Evolutionary conservation across 2,797 vertebrate species (phyloP).

Genomic region (Corythornis leucogaster): DNA sequence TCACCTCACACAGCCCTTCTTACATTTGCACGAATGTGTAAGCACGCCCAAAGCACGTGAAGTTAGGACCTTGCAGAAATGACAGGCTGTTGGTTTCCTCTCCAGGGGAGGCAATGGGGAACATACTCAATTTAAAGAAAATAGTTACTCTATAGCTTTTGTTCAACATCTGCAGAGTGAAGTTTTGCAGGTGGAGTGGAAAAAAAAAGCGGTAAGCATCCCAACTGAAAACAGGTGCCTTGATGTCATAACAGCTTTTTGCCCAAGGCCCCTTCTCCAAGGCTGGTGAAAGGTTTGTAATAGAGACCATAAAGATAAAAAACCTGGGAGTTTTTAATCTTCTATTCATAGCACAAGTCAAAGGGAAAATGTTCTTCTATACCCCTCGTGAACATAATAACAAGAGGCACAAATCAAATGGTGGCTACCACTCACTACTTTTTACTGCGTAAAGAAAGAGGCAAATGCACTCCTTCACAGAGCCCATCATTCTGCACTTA

Average conservation of each 20-base stretch:
- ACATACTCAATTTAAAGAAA: not conserved
- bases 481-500: not conserved
- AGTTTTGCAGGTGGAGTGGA: not conserved
- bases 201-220: not conserved
- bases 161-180: not conserved
- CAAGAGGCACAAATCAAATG: not conserved
- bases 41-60: rapidly evolving
- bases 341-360: not conserved
- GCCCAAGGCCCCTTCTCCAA: not conserved
- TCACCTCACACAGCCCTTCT: not conserved
- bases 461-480: not conserved
- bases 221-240: not conserved
- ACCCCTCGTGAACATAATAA: not conserved
- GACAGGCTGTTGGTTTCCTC: not conserved
- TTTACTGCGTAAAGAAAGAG: not conserved
- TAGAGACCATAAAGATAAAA: not conserved
- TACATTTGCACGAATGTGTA: rapidly evolving
- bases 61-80: not conserved
- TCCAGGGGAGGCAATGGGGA: not conserved
- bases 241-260: not conserved
- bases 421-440: rapidly evolving
- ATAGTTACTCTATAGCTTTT: rapidly evolving
- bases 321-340: not conserved
- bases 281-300: not conserved
- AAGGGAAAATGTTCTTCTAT: not conserved